Conservation (phyloP, 2,797 vertebrate genomes). For the Cynopterus sphinx region DNA sequence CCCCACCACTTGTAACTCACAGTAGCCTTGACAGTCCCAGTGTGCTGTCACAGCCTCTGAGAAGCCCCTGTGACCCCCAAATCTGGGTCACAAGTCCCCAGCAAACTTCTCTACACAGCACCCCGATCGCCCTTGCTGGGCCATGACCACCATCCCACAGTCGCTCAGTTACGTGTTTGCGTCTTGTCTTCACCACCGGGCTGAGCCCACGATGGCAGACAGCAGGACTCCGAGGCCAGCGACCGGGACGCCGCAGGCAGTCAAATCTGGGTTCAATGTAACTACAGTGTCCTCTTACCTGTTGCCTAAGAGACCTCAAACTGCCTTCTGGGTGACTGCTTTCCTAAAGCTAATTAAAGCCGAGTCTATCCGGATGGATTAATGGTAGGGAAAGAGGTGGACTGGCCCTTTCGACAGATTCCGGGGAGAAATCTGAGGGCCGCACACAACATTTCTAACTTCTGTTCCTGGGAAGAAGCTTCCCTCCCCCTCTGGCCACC, state of each 20-base stretch:
- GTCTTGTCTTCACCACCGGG: neutral
- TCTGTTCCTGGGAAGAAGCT: neutral
- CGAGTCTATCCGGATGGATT: neutral
- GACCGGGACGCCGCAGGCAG: neutral
- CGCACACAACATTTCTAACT: neutral
- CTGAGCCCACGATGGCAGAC: neutral
- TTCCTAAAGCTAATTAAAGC: neutral
- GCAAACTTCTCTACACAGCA: neutral
- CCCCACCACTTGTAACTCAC: neutral
- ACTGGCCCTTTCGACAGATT: neutral
- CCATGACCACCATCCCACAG: neutral
- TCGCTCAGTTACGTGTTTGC: neutral
- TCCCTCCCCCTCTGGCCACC: neutral
- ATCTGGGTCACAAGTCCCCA: rapidly evolving
- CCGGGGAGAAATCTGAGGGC: neutral
- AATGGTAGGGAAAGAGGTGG: neutral
- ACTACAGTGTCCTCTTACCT: neutral
- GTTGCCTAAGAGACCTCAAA: neutral
- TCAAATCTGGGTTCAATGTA: neutral
- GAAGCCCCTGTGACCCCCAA: neutral
- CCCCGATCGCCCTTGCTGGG: neutral
- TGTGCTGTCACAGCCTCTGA: neutral
- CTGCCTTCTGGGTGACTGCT: neutral
- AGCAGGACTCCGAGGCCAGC: neutral
- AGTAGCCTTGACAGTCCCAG: neutral